Evolutionary conservation across 2,113 vertebrate genomes (phyloP), one percentile per base, ranked within the genome.

Genomic region (Sterrhoptilus dennistouni): DNA sequence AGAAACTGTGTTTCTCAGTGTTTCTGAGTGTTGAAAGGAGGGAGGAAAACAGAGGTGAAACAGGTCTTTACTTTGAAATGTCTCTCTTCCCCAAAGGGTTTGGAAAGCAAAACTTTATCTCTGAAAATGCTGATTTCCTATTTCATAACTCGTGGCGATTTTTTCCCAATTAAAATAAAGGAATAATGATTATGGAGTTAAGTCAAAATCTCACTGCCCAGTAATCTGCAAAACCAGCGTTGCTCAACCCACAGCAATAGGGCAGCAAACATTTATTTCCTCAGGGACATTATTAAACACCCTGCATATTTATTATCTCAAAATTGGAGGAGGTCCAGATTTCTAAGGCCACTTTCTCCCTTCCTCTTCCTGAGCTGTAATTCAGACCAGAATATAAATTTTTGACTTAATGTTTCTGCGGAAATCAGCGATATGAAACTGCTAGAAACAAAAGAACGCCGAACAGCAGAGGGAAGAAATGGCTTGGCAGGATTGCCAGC

Each of bases 371-470:
- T 82, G 93, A 96, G 91, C 84, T 91, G 64, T 85, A 74, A 95
- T 89, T 96, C 95, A 96, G 90, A 96, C 66, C 65, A 95, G 77
- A 65, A 64, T 63, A 82, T 96, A 95, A 97, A 97, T 97, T 97
- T 95, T 96, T 88, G 86, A 72, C 78, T 96, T 94, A 66, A 83
- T 52, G 77, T 95, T 96, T 95, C 94, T 89, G 78, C 4, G 8
- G 94, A 90, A 97, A 96, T 14, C 93, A 94, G 91, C 4, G 2
- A 66, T 59, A 56, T 85, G 81, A 78, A 95, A 77, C 72, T 88
- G 60, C 75, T 64, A 14, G 84, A 94, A 92, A 95, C 82, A 92
- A 91, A 92, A 95, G 82, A 93, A 56, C 20, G 4, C 29, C 19
- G 33, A 89, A 78, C 15, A 47, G 33, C 31, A 35, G 78, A 84